A percentile compares a stretch with the other conserved stretches of the same genome.
These are phyloP conservation scores for Gymnodraco acuticeps DNA, from an alignment of 2,797 vertebrate species.

Conservation along the genomic window DNA sequence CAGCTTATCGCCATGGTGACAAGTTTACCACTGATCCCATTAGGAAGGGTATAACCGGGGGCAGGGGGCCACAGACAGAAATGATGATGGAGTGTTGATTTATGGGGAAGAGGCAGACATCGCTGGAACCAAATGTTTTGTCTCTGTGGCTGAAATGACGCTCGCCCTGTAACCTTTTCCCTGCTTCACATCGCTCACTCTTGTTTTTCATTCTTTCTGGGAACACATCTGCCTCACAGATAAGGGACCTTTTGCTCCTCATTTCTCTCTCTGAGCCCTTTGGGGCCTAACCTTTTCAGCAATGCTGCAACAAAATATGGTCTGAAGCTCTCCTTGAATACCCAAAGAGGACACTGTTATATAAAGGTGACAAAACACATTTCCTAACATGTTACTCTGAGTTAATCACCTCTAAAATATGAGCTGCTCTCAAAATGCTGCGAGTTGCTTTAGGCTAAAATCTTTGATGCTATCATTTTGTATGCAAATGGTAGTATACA, in stretches of 20 bases:
- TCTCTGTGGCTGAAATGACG: constrained; percentile 49
- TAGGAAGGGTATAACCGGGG: constrained; percentile 20
- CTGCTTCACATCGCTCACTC: constrained; percentile 54
- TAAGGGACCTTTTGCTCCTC: constrained; percentile 60
- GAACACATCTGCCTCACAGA: constrained; percentile 63
- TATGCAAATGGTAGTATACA: constrained; percentile 15
- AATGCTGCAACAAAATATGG: constrained; percentile 34
- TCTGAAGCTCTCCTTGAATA: constrained; percentile 35
- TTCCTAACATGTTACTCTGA: constrained; percentile 4
- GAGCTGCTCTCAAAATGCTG: constrained; percentile 11
- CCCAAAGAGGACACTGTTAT: constrained; percentile 4
- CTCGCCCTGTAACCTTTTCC: constrained; percentile 56
- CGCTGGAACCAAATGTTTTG: constrained; percentile 57
- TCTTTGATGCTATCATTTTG: constrained; percentile 29
- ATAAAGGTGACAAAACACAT: constrained; percentile 28
- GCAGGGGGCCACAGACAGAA: constrained; percentile 44
- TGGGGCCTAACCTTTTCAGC: constrained; percentile 64
- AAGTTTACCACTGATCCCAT: constrained; percentile 45
- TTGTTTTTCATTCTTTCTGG: constrained; percentile 68
- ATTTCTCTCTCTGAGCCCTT: constrained; percentile 15
- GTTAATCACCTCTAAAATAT: constrained; percentile 25
- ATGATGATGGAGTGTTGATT: constrained; percentile 57
- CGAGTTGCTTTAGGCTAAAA: constrained; percentile 14
- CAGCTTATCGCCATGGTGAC: constrained; percentile 37
- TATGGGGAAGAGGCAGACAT: constrained; percentile 43